Evolutionary conservation across 2,888 invertebrate species (phyloP), one percentile per base, ranked within the genome.

Genomic region (Dicycla oo): DNA sequence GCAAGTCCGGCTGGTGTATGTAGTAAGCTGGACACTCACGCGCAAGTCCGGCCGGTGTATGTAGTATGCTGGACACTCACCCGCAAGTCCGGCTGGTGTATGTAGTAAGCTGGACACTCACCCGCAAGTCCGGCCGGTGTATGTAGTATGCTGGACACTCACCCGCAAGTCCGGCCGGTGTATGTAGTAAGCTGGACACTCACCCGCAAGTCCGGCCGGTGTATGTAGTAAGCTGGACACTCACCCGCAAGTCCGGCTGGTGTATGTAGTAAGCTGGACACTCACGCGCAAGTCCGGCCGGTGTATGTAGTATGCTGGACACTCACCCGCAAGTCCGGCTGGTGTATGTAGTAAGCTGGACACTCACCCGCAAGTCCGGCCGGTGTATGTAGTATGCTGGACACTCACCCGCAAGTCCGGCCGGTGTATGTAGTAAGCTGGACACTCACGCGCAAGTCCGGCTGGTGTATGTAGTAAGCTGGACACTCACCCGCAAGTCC

Each of bases 391-490:
- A 99, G 95, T n/a, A n/a, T n/a, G n/a, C n/a, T 34, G 34, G 34
- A 2, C 5, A 86, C 91, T 92, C 88, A 97, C 97, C 94, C 97
- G 96, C 20, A 98, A 94, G 88, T 98, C 98, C 1, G 97, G 97
- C 53, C 99, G 97, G 93, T 99, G 98, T 88, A 98, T 95, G 90
- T 99, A 99, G 95, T n/a, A n/a, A n/a, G n/a, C n/a, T 34, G 34
- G 34, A 2, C 5, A 86, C 91, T 92, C 88, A 97, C 97, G 94
- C 97, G 96, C 20, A 98, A 94, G 88, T 98, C 98, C 1, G 97
- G 97, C 53, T 99, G 97, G 93, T 99, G 98, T 88, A 98, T 95
- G 90, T 99, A 99, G 95, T n/a, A n/a, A n/a, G n/a, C n/a, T 34
- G 34, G 34, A 2, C 5, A 86, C 91, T 92, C 88, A 97, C 97